Percentiles rank a stretch among this genome's conserved stretches.
Evolutionary conservation across 2,113 vertebrate species (phyloP).

Genomic region (Thunnus maccoyii): DNA sequence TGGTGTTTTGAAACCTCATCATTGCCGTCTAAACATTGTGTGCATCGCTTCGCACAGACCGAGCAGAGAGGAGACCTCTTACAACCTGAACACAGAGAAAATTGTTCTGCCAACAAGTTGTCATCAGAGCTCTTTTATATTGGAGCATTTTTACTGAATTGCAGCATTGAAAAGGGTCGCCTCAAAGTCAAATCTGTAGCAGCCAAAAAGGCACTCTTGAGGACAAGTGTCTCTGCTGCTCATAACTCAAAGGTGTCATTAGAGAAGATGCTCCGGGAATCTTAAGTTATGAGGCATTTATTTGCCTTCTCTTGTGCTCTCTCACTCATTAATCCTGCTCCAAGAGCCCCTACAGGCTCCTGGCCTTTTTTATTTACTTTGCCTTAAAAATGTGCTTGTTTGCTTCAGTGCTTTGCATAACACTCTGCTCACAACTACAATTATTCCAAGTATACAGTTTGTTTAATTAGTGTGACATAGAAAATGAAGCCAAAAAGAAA

Average conservation of each 20-base stretch:
- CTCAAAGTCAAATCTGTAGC: constrained; percentile 36
- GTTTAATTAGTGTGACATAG: not conserved
- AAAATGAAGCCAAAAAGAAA: not conserved
- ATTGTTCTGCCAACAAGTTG: not conserved
- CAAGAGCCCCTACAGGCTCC: not conserved
- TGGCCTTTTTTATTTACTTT: constrained; percentile 32
- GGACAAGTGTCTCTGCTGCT: constrained; percentile 20
- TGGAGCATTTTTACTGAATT: not conserved
- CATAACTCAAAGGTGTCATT: constrained; percentile 10
- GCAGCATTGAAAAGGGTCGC: not conserved
- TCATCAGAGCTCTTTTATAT: not conserved
- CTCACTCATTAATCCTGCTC: constrained; percentile 36
- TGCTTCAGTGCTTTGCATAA: constrained; percentile 25
- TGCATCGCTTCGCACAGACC: not conserved
- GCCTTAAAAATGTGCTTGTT: constrained; percentile 1
- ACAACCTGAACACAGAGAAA: constrained; percentile 2
- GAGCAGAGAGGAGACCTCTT: not conserved
- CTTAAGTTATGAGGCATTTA: constrained; percentile 32
- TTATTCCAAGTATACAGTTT: not conserved
- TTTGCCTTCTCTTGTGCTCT: constrained; percentile 31
- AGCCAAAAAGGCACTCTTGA: not conserved
- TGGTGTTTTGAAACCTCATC: not conserved
- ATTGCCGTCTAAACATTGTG: constrained; percentile 4
- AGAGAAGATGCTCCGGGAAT: constrained; percentile 37
- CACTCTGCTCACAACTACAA: not conserved